Conservation (phyloP, 2,888 invertebrate species). For the Patella ulyssiponensis region DNA sequence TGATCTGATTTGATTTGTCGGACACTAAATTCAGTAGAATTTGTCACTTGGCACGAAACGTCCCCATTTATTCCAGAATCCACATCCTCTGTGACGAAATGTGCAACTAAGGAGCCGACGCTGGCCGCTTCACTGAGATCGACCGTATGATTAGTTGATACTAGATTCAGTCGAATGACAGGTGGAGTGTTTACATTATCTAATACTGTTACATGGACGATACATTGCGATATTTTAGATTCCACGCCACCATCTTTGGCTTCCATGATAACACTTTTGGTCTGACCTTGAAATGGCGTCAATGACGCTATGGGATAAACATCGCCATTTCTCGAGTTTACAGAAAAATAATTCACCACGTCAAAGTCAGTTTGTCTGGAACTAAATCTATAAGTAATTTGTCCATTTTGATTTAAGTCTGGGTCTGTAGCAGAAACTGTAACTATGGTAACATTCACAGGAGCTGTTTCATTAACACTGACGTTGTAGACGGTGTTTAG, state of each 20-base stretch:
- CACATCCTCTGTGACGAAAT: neutral
- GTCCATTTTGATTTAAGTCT: neutral
- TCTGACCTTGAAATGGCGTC: neutral
- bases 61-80: neutral
- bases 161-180: neutral
- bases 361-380: conserved; percentile 1
- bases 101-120: neutral
- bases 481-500: neutral
- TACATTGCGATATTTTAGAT: neutral
- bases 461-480: conserved; percentile 1
- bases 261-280: neutral
- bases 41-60: neutral
- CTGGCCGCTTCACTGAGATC: neutral
- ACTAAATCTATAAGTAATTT: neutral
- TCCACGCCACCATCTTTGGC: neutral
- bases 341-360: neutral
- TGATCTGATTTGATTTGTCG: neutral
- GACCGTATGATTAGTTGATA: neutral
- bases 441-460: neutral
- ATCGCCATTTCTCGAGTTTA: neutral
- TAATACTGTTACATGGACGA: neutral
- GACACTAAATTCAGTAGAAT: neutral
- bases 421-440: neutral
- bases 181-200: neutral
- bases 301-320: neutral